Evolutionary conservation across 1,140 invertebrate genomes (phyloP).

Genomic region (Panulirus ornatus): DNA sequence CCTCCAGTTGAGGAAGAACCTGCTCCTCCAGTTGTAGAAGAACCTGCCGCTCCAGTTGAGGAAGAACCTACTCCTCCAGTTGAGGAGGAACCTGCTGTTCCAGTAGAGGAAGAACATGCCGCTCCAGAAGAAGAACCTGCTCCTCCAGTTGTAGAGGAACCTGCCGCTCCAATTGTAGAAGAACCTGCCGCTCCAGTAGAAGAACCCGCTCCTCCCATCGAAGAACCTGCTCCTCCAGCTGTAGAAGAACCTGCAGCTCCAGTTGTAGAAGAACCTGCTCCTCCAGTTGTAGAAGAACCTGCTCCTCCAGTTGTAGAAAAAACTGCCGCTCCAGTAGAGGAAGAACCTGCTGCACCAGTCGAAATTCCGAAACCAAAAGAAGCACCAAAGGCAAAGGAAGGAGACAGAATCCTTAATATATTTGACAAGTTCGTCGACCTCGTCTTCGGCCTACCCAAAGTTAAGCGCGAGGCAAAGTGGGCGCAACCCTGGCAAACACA

Average conservation of each 20-base stretch:
- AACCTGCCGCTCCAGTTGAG: no score
- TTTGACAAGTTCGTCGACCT: conserved; percentile 16
- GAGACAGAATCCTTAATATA: background rate
- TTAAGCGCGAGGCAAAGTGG: conserved; percentile 52
- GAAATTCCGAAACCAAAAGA: conserved; percentile 11
- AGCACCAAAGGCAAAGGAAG: background rate
- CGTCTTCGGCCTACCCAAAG: background rate
- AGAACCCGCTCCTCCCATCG: no score
- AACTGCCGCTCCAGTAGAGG: background rate
- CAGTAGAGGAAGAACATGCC: conserved; percentile 33
- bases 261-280: no score
- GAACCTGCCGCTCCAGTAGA: no score
- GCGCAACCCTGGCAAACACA: conserved; percentile 60
- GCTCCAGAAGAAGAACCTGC: no score
- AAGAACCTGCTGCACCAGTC: background rate
- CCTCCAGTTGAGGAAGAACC: conserved; percentile 31
- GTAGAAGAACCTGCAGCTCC: no score
- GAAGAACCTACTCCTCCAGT: no score
- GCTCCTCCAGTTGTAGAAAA: no score
- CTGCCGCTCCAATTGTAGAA: no score
- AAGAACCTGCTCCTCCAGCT: no score
- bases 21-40: conserved; percentile 32
- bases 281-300: no score
- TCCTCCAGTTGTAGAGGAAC: no score
- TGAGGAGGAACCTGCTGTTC: conserved; percentile 26